These are phyloP conservation scores for Aleadryas rufinucha DNA, from an alignment of 2,113 vertebrate genomes.

Conservation along the genomic window DNA sequence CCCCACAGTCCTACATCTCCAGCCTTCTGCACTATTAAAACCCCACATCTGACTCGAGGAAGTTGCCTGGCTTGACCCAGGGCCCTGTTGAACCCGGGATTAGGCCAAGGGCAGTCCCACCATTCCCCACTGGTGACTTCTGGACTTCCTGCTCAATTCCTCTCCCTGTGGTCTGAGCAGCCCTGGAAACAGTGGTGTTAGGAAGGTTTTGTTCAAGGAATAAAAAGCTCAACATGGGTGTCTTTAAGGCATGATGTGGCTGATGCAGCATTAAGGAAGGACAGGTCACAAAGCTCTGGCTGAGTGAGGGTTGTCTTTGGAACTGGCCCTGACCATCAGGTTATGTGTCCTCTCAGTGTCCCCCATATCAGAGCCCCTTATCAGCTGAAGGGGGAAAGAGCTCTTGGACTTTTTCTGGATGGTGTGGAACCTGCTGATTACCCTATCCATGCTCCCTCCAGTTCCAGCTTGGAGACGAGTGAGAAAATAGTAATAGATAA, in stretches of 20 bases:
- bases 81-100: background rate
- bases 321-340: background rate
- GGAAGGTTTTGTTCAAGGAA: background rate
- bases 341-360: accelerated
- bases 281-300: background rate
- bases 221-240: background rate
- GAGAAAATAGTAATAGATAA: background rate
- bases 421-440: background rate
- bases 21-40: background rate
- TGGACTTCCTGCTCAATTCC: background rate
- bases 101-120: background rate
- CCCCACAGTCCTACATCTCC: background rate
- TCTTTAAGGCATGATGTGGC: background rate
- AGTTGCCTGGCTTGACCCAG: background rate
- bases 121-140: background rate
- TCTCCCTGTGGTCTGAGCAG: background rate
- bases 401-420: background rate
- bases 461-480: background rate
- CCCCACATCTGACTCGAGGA: background rate
- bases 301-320: background rate
- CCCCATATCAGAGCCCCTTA: background rate
- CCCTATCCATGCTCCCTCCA: background rate
- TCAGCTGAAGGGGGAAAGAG: background rate
- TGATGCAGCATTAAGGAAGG: background rate
- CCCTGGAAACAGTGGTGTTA: background rate